Percentiles rank a stretch among this genome's conserved stretches.
These are phyloP conservation scores for Protodeltote pygarga DNA, from an alignment of 2,888 invertebrate genomes.

Conservation along the genomic window DNA sequence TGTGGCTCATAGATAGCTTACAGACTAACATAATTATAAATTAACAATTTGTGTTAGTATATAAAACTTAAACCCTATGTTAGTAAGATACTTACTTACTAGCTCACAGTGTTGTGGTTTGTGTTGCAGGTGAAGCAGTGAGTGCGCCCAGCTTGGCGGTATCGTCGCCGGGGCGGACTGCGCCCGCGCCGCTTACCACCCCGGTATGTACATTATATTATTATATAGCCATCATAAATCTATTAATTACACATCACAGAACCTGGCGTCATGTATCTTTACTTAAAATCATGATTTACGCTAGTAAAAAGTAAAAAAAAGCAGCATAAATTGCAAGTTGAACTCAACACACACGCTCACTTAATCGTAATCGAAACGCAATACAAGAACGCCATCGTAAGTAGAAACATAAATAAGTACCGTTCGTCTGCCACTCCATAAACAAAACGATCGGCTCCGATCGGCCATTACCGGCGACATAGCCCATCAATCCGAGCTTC, in stretches of 20 bases:
- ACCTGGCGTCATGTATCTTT: too few relatives aligned
- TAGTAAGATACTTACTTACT: too few relatives aligned
- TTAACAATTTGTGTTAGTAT: too few relatives aligned
- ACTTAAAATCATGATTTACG: too few relatives aligned
- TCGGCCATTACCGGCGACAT: constrained; percentile 1
- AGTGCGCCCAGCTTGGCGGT: constrained; percentile 66
- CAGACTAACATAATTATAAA: too few relatives aligned
- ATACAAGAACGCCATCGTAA: neutral
- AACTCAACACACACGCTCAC: too few relatives aligned
- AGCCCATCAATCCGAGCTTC: constrained; percentile 23
- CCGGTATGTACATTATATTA: constrained; percentile 57
- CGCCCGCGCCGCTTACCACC: constrained; percentile 69
- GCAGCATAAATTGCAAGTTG: too few relatives aligned
- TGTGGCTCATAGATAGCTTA: too few relatives aligned
- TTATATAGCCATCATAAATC: too few relatives aligned
- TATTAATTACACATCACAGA: too few relatives aligned
- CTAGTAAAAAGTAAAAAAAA: too few relatives aligned
- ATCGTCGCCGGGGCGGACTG: constrained; percentile 66
- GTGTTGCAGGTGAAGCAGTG: constrained; percentile 52
- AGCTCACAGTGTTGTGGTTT: neutral
- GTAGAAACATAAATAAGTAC: constrained; percentile 1
- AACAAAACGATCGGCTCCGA: constrained; percentile 12
- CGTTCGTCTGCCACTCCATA: constrained; percentile 12
- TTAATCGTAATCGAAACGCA: neutral
- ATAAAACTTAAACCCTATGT: too few relatives aligned